These are phyloP conservation scores for Babylonia areolata DNA, from an alignment of 1,140 invertebrate genomes.

Conservation along the genomic window DNA sequence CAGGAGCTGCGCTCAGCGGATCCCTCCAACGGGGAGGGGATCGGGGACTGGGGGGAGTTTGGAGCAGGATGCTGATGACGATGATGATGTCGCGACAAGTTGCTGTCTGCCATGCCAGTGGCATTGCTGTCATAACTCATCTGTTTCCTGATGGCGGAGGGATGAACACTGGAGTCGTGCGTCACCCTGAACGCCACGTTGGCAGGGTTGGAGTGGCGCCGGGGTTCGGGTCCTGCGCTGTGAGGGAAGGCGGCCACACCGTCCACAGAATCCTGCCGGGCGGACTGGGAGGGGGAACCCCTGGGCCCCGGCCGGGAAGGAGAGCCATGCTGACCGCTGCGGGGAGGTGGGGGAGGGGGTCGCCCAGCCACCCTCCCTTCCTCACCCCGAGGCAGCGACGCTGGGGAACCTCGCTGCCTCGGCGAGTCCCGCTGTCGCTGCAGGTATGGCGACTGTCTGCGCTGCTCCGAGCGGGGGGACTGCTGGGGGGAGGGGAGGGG, in stretches of 20 bases:
- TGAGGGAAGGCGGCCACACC: background rate
- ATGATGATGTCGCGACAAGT: too few species aligned
- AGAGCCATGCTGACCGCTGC: background rate
- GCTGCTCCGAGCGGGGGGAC: background rate
- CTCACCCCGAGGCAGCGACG: background rate
- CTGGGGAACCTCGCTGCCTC: background rate
- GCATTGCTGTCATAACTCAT: background rate
- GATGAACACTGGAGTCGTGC: background rate
- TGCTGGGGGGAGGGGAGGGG: background rate
- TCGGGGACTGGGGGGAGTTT: slow-evolving; percentile 28
- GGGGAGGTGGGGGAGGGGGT: background rate
- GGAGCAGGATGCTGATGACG: background rate
- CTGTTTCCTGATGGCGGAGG: background rate
- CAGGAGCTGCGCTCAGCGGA: slow-evolving; percentile 13
- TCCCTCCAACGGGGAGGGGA: background rate
- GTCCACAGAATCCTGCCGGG: slow-evolving; percentile 4
- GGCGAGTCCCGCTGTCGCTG: background rate
- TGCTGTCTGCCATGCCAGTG: background rate
- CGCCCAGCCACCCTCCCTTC: slow-evolving; percentile 13
- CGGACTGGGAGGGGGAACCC: background rate
- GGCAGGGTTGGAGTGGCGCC: slow-evolving; percentile 34
- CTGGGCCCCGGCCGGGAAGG: too few species aligned
- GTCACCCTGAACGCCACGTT: slow-evolving; percentile 13
- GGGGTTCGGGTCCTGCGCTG: background rate
- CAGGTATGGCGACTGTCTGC: background rate